These are phyloP conservation scores for Sebastes dallii DNA, from an alignment of 2,797 vertebrate species.

Conservation along the genomic window DNA sequence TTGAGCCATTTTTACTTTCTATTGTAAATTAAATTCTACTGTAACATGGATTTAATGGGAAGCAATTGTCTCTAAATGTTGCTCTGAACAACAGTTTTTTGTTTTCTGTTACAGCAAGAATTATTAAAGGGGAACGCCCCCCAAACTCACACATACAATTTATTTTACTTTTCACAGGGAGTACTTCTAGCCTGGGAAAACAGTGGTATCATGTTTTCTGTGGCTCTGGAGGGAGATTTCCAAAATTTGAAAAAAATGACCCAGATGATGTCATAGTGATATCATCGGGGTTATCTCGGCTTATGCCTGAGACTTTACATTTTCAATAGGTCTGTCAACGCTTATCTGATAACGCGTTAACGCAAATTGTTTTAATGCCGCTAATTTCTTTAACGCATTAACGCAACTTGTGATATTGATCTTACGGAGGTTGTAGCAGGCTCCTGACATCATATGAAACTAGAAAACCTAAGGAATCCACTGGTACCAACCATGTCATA, in stretches of 20 bases:
- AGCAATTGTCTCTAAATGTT: neutral
- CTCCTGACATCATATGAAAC: no score
- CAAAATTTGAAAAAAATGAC: neutral
- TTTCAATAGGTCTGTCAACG: no score
- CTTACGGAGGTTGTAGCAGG: no score
- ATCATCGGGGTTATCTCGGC: neutral
- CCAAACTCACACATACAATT: neutral
- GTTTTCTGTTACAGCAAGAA: neutral
- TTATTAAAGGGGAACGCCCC: neutral
- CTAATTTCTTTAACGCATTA: no score
- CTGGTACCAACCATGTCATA: no score
- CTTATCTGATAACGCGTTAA: no score
- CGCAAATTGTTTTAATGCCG: no score
- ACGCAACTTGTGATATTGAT: no score
- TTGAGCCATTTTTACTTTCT: conserved; percentile 8
- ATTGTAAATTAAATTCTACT: conserved; percentile 8
- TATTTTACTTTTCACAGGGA: neutral
- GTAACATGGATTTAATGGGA: conserved; percentile 4
- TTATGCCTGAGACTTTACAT: neutral
- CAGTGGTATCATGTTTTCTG: neutral
- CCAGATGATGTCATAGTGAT: neutral
- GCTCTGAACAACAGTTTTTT: conserved; percentile 22
- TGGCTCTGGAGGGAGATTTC: neutral
- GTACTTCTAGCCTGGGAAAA: neutral
- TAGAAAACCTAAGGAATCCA: no score